These are phyloP conservation scores for Toxotes chatareus DNA, from an alignment of 2,113 vertebrate species.

Conservation along the genomic window DNA sequence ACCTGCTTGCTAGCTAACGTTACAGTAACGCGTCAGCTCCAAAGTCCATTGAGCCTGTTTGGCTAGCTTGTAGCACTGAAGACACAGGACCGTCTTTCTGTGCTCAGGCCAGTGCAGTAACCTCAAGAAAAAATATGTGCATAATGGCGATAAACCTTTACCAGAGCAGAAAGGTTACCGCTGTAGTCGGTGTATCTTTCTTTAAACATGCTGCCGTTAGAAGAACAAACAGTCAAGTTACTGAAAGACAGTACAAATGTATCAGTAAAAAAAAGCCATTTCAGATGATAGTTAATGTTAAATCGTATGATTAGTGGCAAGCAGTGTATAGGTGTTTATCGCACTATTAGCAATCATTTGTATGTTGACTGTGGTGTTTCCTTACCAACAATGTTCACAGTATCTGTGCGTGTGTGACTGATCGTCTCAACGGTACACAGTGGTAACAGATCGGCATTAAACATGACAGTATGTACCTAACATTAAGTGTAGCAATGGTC, in stretches of 20 bases:
- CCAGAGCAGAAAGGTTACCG: constrained; percentile 12
- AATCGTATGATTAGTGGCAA: constrained; percentile 10
- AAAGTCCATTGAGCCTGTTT: constrained; percentile 75
- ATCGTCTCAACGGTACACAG: background rate
- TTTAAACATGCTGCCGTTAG: constrained; percentile 25
- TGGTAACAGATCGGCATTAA: background rate
- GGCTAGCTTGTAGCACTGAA: constrained; percentile 75
- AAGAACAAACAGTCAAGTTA: constrained; percentile 48
- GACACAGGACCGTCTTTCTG: constrained; percentile 61
- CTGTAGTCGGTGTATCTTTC: constrained; percentile 46
- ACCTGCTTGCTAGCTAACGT: constrained; percentile 66
- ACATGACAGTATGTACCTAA: background rate
- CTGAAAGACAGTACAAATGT: constrained; percentile 11
- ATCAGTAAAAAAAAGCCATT: constrained; percentile 35
- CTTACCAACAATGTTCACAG: constrained; percentile 6
- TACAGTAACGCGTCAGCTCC: constrained; percentile 67
- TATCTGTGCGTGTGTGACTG: constrained; percentile 26
- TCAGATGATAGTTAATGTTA: constrained; percentile 32
- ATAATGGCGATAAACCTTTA: constrained; percentile 48
- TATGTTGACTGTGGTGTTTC: constrained; percentile 47
- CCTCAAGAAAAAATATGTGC: constrained; percentile 46
- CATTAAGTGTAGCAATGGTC: background rate
- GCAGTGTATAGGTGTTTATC: constrained; percentile 28
- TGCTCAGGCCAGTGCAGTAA: constrained; percentile 64
- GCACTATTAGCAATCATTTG: constrained; percentile 50